Base-by-base conservation (phyloP, 2,888 invertebrate species). In the Xanthorhoe designata region DNA sequence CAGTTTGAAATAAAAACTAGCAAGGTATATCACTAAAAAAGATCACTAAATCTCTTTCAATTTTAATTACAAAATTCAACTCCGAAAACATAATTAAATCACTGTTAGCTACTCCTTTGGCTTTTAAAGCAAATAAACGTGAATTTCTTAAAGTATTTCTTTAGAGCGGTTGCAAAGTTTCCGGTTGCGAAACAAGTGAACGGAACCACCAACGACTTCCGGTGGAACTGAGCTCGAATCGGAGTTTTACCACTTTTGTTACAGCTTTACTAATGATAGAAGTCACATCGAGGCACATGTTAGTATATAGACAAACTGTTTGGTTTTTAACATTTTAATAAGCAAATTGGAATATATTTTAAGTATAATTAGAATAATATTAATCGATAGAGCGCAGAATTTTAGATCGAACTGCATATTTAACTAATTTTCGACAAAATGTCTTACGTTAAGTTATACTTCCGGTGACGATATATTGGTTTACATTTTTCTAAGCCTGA, bases 131-230 rank as follows among this genome's bases (percentile, higher is more conserved):
- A 53, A 61, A 57, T 61, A 57, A 66, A 64, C 42, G 57, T 24
- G 56, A 53, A 53, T 54, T 49, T 45, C 51, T 52, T 29, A 18
- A 86, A 89, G 88, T 87, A 89, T 91, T 91, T 90, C 88, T 90
- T 91, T 89, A 56, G 45, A 45, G n/a, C 52, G 63, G 80, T 66
- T 57, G 56, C n/a, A 75, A 84, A 79, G 85, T 83, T 88, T 88
- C 86, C 88, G 80, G 79, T 35, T 35, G 73, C 72, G 67, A 76
- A 79, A 83, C 82, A 80, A 77, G 73, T 74, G 73, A 61, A 78
- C 86, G 88, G 89, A 90, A 88, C 83, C 78, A 77, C 77, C 77
- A 84, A 87, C 87, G 83, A 87, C 90, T 90, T 91, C 90, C 88
- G 81, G 45, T 61, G 66, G 76, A 79, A 78, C 78, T 81, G 77